Base-by-base conservation (phyloP, 2,888 invertebrate species). In the Cephus nigrinus region DNA sequence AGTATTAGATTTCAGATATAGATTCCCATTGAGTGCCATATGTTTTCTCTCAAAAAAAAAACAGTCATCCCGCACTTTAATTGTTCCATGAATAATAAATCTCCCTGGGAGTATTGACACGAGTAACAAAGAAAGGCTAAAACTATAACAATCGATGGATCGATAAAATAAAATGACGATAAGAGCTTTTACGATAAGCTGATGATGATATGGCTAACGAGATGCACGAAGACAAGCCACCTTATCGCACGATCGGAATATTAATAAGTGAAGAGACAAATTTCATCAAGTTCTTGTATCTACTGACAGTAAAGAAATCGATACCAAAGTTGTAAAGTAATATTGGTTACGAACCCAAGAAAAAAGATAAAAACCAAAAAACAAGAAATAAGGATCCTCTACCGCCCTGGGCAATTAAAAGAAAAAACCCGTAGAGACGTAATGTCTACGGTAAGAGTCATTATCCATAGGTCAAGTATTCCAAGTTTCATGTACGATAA, bases 211-310 rank as follows among this genome's bases (percentile, higher is more conserved):
- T 78, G 80, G 83, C 80, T 83, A 33, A 73, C 76, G 80, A 78
- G 82, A 84, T 84, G 84, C 80, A 80, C 80, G 80, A 78, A 75
- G 78, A 78, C 75, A 69, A 76, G 72, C 84, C 82, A 84, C 84
- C 84, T 81, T 82, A 69, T 76, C 80, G 79, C 79, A 79, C 75
- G 55, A 23, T 23, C 2, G 23, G 5, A 55, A 55, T 55, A 55
- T 23, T 55, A 55, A 55, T 40, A 15, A 55, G 15, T 55, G 9
- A 23, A 55, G 23, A 23, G 15, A 23, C 9, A 23, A 55, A 23
- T 9, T 23, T 9, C 23, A 55, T 55, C 9, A 9, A 55, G 1
- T 23, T 40, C 40, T 23, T 23, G 9, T 9, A 23, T 23, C 23
- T 23, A 9, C 55, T 55, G 55, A 23, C 23, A 23, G 9, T 55